These are phyloP conservation scores for Artemia franciscana DNA, from an alignment of 1,140 invertebrate genomes.

Conservation along the genomic window DNA sequence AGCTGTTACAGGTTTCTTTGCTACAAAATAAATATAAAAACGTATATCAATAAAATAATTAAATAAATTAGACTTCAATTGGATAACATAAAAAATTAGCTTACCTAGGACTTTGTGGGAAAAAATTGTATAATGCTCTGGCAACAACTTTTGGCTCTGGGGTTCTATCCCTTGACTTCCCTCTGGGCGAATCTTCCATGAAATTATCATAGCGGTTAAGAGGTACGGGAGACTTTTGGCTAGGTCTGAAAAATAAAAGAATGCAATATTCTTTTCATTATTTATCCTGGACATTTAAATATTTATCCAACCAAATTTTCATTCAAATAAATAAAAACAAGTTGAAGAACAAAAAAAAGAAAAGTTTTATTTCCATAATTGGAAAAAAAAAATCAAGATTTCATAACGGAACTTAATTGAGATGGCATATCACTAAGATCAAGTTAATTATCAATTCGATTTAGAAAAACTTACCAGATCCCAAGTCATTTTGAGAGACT, in stretches of 20 bases:
- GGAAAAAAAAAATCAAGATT: too few species aligned
- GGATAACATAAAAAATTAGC: too few species aligned
- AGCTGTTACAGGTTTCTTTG: too few species aligned
- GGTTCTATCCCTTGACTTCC: slow-evolving; percentile 28
- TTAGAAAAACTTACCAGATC: too few species aligned
- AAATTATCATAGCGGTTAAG: slow-evolving; percentile 79
- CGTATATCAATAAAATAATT: too few species aligned
- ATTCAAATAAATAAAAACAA: slow-evolving; percentile 1
- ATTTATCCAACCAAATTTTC: not conserved
- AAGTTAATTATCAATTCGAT: too few species aligned
- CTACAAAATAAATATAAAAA: too few species aligned
- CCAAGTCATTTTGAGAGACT: too few species aligned
- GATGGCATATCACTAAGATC: too few species aligned
- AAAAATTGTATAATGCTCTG: slow-evolving; percentile 69
- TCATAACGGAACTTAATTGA: too few species aligned
- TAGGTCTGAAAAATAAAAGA: slow-evolving; percentile 32
- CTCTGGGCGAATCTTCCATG: slow-evolving; percentile 25
- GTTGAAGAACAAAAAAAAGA: not conserved
- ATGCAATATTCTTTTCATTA: not conserved
- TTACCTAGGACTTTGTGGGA: slow-evolving; percentile 51
- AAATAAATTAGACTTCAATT: too few species aligned
- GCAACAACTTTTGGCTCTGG: slow-evolving; percentile 50
- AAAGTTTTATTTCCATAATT: too few species aligned
- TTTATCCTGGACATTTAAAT: not conserved
- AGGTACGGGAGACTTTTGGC: slow-evolving; percentile 76